Conservation (phyloP, 2,113 vertebrate species). For the Nipponia nippon region DNA sequence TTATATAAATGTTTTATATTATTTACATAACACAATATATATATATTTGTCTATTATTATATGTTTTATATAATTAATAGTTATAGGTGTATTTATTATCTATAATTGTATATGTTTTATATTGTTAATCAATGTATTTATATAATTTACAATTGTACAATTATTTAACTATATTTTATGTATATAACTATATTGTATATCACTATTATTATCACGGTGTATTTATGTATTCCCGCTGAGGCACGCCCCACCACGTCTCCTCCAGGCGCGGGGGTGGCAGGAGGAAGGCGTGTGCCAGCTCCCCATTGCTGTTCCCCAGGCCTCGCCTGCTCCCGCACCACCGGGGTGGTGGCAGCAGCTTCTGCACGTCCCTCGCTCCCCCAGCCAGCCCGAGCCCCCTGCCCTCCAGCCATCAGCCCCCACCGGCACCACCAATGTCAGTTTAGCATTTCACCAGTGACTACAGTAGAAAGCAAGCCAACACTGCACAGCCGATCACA, state of each 20-base stretch:
- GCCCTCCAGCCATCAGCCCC: neutral
- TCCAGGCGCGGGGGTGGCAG: neutral
- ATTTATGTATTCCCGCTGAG: fast-evolving
- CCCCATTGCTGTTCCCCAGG: fast-evolving
- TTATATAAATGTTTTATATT: neutral
- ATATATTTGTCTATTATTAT: neutral
- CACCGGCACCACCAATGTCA: neutral
- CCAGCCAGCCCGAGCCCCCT: neutral
- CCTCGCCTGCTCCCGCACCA: fast-evolving
- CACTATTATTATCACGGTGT: no score
- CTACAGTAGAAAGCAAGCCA: neutral
- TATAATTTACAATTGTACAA: neutral
- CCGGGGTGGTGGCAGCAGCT: fast-evolving
- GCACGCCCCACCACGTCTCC: neutral
- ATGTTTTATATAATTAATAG: neutral
- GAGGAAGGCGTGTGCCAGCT: fast-evolving
- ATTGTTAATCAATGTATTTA: no score
- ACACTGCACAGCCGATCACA: fast-evolving
- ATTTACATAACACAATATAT: neutral
- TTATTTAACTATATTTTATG: neutral
- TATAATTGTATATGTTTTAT: neutral
- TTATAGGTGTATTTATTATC: neutral
- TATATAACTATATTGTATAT: no score
- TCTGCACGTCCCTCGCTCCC: neutral
- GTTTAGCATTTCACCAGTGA: neutral